Evolutionary conservation across 2,113 vertebrate species (phyloP), one percentile per base, ranked within the genome.

Genomic region (Notechis scutatus): DNA sequence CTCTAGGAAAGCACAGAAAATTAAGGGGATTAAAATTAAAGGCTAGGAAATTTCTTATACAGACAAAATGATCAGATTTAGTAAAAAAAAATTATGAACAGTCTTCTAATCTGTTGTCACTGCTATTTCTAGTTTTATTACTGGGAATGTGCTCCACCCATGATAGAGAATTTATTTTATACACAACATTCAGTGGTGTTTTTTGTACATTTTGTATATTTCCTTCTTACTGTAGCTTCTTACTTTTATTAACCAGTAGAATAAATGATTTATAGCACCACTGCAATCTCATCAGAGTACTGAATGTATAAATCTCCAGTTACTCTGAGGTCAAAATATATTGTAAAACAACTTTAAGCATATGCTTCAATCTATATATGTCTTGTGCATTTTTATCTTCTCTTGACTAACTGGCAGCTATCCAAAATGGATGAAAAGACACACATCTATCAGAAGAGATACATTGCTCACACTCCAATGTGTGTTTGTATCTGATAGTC

Each of bases 221-320:
- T 12, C 85, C 88, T 59, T 54, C 18, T 81, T 69, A 54, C n/a
- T 90, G 24, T 0, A 9, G 90, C 9, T 2, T 88, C 54, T 64
- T 90, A 85, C 91, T 91, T 92, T 92, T 56, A 29, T 3, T 54
- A 89, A 34, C 29, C 64, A 69, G 64, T 91, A 9, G 26, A 85
- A 20, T 15, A 59, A 88, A 88, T 81, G 24, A 0, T 2, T 90
- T 88, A 92, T 92, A 93, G 91, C 95, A 55, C 34, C 96, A 90
- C 1, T 93, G 92, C 74, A 47, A 87, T 0, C 92, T 29, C 55
- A 92, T 93, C 93, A 42, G 92, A 81, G 90, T 57, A 87, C 59
- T 92, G 90, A 92, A 86, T 1, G 8, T 93, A 95, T 96, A 93
- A 95, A 95, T 96, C 95, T 95, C 90, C 88, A 61, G 74, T 92